Base-by-base conservation (phyloP, 2,113 vertebrate species). In the Tursiops truncatus region DNA sequence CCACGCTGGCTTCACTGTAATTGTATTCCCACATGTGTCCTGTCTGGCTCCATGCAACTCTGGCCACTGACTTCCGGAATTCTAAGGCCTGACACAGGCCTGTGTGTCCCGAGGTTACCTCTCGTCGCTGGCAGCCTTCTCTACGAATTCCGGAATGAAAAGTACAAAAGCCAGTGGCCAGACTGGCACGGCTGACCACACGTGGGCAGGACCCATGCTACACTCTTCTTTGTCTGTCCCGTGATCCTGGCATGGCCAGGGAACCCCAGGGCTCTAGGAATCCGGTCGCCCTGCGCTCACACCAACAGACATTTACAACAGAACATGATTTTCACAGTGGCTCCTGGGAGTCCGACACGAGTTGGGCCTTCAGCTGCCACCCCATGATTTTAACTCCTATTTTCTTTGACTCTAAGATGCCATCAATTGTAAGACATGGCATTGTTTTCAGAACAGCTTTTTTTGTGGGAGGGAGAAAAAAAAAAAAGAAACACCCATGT, bases 101-200 rank as follows among this genome's bases (percentile, higher is more conserved):
- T 8, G 50, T 8, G 82, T 95, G 97, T 97, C 97, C 97, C 28
- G 56, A 98, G 76, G 85, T 97, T 14, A 95, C 96, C 97, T 96
- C 95, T 73, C 0, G 0, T 76, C 3, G 1, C 84, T 96, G 94
- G 95, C 93, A 93, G 79, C 50, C 60, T 25, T 79, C 79, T 38
- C 84, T 23, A 6, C 31, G 80, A 77, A 65, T 96, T 96, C 91
- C 26, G 53, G 80, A 89, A 25, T 18, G 36, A 83, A 81, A 73
- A 80, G 12, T 8, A 77, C 38, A 41, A 86, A 87, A 60, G 56
- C 58, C 50, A 23, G 60, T 28, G 76, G 94, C 63, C 14, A 67
- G 77, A 20, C 77, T 87, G 93, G 81, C 38, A 63, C 2, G 3
- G 23, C 82, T 38, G 73, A 44, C 74, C 44, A 6, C 67, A 11